Base-by-base conservation (phyloP, 2,888 invertebrate genomes). In the Emmelina monodactyla region DNA sequence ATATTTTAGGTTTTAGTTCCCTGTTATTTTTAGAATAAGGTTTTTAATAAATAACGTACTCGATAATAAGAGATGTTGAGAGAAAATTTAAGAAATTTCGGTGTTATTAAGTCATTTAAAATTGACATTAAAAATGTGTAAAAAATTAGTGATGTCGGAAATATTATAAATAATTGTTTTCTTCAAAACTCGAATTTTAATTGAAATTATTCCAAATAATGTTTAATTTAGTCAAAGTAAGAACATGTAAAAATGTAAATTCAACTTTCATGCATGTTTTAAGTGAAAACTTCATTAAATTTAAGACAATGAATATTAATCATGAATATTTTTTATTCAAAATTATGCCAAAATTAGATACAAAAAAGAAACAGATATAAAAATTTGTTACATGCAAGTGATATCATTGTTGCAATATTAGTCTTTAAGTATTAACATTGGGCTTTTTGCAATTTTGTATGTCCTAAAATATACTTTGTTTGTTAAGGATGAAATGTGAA, bases 391-490 rank as follows among this genome's bases (percentile, higher is more conserved):
- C 55, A 58, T 67, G 68, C 71, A 68, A 69, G 79, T 79, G 79
- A 79, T 78, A 76, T 51, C 56, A 58, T 58, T 64, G 75, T 76
- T 78, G 79, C 79, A 79, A 79, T 79, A 79, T 62, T 79, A 78
- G 73, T 50, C 47, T 45, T n/a, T 33, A 72, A 78, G 69, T 64
- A 57, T n/a, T 62, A 54, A 48, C 49, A 46, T 52, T 54, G 51
- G 56, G 57, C 56, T 57, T 58, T n/a, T 53, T 56, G 58, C 60
- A 51, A 49, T 49, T 49, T 44, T 56, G 52, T 59, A 56, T 46
- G 57, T 53, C 47, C 51, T 57, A 51, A 43, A 45, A 35, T 47
- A 41, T 50, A 45, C 46, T 48, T 37, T 46, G 50, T 41, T 41
- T 48, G 45, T 46, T n/a, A n/a, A 49, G 11, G 29, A 29, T 9